Conservation (phyloP, 2,113 vertebrate genomes). For the Zeus faber region DNA sequence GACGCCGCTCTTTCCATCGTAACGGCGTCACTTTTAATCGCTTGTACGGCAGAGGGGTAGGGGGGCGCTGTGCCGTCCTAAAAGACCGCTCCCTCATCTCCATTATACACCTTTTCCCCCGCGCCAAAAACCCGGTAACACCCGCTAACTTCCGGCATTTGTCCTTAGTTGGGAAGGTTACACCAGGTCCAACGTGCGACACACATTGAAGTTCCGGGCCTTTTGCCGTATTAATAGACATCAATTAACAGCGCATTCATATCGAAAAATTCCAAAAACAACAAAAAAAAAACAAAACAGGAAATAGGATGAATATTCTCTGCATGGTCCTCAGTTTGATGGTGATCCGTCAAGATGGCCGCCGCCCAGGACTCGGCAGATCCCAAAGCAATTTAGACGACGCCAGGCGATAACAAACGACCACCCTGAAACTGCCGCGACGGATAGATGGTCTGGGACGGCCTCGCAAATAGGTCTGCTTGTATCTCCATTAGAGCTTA, state of each 20-base stretch:
- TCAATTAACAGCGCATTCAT: no score
- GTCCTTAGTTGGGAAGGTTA: no score
- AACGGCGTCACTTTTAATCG: constrained; percentile 47
- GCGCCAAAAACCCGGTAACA: no score
- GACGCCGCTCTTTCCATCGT: constrained; percentile 51
- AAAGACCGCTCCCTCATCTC: no score
- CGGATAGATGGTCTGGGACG: constrained; percentile 63
- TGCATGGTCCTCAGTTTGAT: constrained; percentile 36
- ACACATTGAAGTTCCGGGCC: no score
- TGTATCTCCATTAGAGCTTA: constrained; percentile 67
- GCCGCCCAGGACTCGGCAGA: constrained; percentile 44
- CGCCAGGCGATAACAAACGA: constrained; percentile 57
- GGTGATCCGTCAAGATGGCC: constrained; percentile 59
- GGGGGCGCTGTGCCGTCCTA: no score
- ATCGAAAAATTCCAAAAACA: neutral
- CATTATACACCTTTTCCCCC: no score
- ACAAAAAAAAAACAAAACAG: neutral
- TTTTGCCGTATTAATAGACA: no score
- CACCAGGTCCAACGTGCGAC: no score
- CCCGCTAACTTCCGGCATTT: no score
- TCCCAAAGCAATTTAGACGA: constrained; percentile 61
- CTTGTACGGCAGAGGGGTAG: no score
- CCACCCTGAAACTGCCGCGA: constrained; percentile 46
- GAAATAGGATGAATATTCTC: constrained; percentile 39
- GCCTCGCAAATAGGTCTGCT: constrained; percentile 55